A percentile compares a stretch with the other conserved stretches of the same genome.
Conservation (phyloP, 2,113 vertebrate species). For the Haplochromis burtoni region DNA sequence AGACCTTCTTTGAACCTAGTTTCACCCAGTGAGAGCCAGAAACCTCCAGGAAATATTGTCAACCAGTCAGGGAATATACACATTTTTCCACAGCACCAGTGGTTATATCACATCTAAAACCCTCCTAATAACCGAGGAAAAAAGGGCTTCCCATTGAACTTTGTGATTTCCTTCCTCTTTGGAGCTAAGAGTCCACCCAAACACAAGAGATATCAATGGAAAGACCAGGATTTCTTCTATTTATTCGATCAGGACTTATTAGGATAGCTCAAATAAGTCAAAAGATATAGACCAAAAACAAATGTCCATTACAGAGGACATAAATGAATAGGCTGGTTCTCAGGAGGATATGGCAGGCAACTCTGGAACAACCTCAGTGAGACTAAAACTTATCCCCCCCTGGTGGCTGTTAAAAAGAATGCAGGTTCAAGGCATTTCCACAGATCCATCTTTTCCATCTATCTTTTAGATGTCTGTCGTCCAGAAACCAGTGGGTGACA, state of each 20-base stretch:
- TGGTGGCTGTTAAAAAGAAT: background rate
- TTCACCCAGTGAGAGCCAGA: background rate
- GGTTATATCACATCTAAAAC: background rate
- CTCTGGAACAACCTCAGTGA: background rate
- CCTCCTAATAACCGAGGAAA: background rate
- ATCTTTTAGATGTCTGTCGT: background rate
- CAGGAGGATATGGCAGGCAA: fast-evolving
- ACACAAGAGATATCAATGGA: background rate
- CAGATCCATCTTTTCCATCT: background rate
- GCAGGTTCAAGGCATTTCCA: background rate
- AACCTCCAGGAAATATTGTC: background rate
- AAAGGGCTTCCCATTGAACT: background rate
- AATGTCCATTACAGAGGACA: background rate
- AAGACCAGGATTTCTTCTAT: background rate
- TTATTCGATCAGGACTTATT: background rate
- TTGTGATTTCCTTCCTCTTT: background rate
- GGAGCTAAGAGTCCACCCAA: background rate
- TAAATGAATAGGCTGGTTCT: background rate
- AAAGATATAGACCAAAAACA: background rate
- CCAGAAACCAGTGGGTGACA: background rate
- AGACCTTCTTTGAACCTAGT: background rate
- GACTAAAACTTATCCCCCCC: background rate
- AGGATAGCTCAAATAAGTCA: background rate
- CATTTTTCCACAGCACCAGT: background rate
- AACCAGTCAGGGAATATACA: background rate